A percentile compares a stretch with the other conserved stretches of the same genome.
phyloP scores from a whole-genome alignment of 2,888 invertebrate species.

The Diloba caeruleocephala region DNA sequence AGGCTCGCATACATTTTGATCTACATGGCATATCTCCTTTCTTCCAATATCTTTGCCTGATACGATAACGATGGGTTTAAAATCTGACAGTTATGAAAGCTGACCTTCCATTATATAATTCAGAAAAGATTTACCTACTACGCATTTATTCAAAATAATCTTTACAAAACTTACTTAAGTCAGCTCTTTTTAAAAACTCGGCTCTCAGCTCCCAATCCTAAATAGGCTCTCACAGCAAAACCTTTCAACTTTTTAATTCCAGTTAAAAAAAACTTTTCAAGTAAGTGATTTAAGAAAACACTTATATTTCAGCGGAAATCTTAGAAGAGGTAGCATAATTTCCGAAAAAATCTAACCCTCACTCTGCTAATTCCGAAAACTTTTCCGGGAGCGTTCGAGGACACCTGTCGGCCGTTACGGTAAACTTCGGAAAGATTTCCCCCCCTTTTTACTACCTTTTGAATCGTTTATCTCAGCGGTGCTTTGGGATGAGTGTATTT shows the following conservation, averaged over 20 bases:
- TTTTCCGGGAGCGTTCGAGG: slow-evolving; percentile 58
- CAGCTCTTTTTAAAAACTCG: slow-evolving; percentile 39
- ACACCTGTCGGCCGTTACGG: slow-evolving; percentile 73
- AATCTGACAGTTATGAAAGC: slow-evolving; percentile 1
- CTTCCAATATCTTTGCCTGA: no score
- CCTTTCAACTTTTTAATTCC: slow-evolving; percentile 58
- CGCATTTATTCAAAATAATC: slow-evolving; percentile 44
- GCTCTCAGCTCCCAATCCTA: slow-evolving; percentile 38
- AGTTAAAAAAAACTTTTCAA: slow-evolving; percentile 50
- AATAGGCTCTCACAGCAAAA: slow-evolving; percentile 51
- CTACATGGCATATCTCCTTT: no score
- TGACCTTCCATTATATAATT: slow-evolving; percentile 17
- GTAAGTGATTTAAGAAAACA: slow-evolving; percentile 59
- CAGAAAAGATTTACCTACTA: slow-evolving; percentile 23
- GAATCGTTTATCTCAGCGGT: slow-evolving; percentile 69
- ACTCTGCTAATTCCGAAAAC: slow-evolving; percentile 67
- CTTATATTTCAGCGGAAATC: slow-evolving; percentile 54
- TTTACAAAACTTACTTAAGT: slow-evolving; percentile 41
- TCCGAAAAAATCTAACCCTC: slow-evolving; percentile 50
- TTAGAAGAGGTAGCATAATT: slow-evolving; percentile 50
- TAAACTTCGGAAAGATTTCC: slow-evolving; percentile 59
- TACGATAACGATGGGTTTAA: no score
- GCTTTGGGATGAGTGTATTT: slow-evolving; percentile 68
- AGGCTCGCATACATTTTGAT: no score
- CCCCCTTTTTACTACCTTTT: slow-evolving; percentile 65